Percentiles rank a stretch among this genome's conserved stretches.
Evolutionary conservation across 2,888 invertebrate species (phyloP).

Genomic region (Hydriomena furcata): DNA sequence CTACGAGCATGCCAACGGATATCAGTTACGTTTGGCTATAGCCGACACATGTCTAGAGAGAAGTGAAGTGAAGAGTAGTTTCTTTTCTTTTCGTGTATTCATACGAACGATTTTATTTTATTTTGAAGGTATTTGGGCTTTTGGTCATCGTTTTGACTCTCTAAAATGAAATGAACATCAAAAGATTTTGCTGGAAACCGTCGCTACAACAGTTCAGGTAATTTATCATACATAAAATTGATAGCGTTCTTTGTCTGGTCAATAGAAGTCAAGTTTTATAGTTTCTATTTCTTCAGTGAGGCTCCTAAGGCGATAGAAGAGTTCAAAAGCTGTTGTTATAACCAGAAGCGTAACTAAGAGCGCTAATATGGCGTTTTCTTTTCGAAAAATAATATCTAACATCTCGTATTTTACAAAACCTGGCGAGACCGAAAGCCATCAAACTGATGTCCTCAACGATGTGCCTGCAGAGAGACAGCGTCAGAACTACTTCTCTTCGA

Average conservation of each 20-base stretch:
- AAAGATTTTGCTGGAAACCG: conserved; percentile 30
- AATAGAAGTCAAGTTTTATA: not conserved
- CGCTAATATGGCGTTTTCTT: conserved; percentile 70
- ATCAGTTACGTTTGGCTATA: no score
- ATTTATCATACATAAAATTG: conserved; percentile 9
- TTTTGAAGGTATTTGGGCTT: conserved; percentile 53
- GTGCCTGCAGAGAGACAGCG: not conserved
- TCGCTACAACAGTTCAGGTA: conserved; percentile 41
- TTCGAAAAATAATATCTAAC: conserved; percentile 73
- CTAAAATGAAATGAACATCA: conserved; percentile 46
- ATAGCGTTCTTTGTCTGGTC: conserved; percentile 25
- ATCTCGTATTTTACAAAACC: conserved; percentile 73
- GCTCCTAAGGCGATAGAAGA: conserved; percentile 9
- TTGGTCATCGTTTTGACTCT: no score
- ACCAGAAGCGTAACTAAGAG: conserved; percentile 1
- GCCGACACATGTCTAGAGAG: no score
- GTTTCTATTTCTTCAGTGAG: conserved; percentile 15
- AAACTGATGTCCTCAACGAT: conserved; percentile 9
- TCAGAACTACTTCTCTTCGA: conserved; percentile 19
- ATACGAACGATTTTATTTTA: conserved; percentile 14
- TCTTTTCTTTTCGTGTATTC: not conserved
- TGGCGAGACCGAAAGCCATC: conserved; percentile 41
- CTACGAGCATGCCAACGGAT: no score
- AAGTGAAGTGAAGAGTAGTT: no score
- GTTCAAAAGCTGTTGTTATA: conserved; percentile 5